phyloP scores from a whole-genome alignment of 2,113 vertebrate species.

The Sylvilagus bachmani region DNA sequence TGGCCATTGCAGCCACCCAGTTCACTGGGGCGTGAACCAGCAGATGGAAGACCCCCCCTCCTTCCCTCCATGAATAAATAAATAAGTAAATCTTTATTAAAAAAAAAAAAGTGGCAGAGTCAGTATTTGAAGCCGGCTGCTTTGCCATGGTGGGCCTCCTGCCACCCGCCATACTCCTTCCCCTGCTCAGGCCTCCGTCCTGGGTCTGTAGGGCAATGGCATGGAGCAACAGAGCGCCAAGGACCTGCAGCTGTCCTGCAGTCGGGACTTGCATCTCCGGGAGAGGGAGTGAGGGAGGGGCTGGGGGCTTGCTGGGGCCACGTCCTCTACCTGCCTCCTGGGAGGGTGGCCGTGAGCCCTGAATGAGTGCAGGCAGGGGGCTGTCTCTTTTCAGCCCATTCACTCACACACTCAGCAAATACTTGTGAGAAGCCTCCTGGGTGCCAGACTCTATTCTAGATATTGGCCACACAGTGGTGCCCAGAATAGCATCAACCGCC shows the following conservation, averaged over 20 bases:
- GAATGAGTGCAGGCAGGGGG: background rate
- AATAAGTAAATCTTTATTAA: too few relatives aligned
- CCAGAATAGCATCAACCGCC: background rate
- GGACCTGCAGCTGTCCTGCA: background rate
- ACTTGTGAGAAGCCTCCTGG: background rate
- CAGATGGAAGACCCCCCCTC: too few relatives aligned
- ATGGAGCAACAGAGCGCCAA: rapidly evolving
- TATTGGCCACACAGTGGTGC: background rate
- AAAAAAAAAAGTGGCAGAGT: background rate
- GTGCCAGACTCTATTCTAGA: background rate
- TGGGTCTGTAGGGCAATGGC: background rate
- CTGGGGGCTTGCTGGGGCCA: background rate
- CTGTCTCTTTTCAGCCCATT: background rate
- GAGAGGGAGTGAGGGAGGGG: background rate
- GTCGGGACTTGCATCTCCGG: background rate
- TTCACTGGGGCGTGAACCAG: too few relatives aligned
- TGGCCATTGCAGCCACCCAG: too few relatives aligned
- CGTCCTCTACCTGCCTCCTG: background rate
- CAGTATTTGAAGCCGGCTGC: background rate
- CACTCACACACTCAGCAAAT: background rate
- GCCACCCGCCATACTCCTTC: background rate
- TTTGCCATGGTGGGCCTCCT: background rate
- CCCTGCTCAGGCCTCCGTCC: background rate
- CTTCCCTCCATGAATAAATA: too few relatives aligned
- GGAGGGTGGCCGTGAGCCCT: background rate